phyloP scores from a whole-genome alignment of 2,888 invertebrate genomes.

The Orthosia gracilis region DNA sequence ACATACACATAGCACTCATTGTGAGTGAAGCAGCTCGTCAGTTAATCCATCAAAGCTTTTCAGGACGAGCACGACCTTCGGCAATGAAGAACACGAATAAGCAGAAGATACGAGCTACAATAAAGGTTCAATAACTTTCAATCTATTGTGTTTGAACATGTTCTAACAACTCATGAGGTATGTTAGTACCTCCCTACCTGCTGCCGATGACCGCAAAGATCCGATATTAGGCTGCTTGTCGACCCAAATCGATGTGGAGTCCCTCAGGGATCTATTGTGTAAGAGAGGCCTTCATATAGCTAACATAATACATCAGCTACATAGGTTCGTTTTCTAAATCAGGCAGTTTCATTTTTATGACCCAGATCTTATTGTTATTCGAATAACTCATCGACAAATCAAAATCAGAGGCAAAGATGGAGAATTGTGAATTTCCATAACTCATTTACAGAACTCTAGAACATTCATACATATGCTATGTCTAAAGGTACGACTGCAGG shows the following conservation, averaged over 20 bases:
- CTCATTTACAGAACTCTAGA: too few species aligned
- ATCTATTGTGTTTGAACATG: slow-evolving; percentile 7
- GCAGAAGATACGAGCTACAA: background rate
- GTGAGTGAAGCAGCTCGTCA: too few species aligned
- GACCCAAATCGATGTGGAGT: slow-evolving; percentile 18
- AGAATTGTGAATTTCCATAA: too few species aligned
- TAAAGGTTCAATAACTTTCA: slow-evolving; percentile 1
- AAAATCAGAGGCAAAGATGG: too few species aligned
- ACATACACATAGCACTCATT: too few species aligned
- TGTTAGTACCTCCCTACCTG: background rate
- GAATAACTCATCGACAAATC: too few species aligned
- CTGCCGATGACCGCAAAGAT: slow-evolving; percentile 26
- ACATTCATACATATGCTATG: too few species aligned
- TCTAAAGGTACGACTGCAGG: too few species aligned
- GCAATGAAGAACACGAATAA: too few species aligned
- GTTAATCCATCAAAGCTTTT: too few species aligned
- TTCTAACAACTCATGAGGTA: slow-evolving; percentile 19
- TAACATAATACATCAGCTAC: background rate
- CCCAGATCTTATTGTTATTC: too few species aligned
- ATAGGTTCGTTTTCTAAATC: background rate
- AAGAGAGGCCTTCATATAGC: background rate
- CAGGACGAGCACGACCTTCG: too few species aligned
- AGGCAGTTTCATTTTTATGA: background rate
- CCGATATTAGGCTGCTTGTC: slow-evolving; percentile 5
- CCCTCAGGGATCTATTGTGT: slow-evolving; percentile 20